Evolutionary conservation across 2,113 vertebrate genomes (phyloP), one percentile per base, ranked within the genome.

Genomic region (Carassius carassius): DNA sequence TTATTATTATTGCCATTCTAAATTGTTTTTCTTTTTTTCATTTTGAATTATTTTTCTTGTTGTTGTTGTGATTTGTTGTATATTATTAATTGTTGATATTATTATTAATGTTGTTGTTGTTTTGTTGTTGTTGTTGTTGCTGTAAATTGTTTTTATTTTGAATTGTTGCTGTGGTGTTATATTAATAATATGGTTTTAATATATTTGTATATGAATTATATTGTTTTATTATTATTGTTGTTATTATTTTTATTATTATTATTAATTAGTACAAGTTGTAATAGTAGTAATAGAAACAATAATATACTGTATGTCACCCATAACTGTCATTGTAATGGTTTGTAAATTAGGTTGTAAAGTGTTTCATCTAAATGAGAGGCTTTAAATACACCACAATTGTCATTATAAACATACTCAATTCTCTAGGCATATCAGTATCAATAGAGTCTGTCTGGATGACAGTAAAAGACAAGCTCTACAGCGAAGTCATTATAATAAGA

Each of bases 351-450:
- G 3, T 54, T 70, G 69, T 32, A 69, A 1, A 14, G 32, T 69
- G 49, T 25, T 17, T n/a, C 17, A 49, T 62, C 11, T 51, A 51
- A 17, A 65, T 77, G 58, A 37, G 44, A 65, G 16, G 73, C 44
- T 78, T 84, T 29, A 86, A 84, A 84, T 41, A 73, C 90, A 93
- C 91, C 91, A 88, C 93, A 96, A 93, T 90, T 87, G 96, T 94
- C 93, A 93, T 90, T 93, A 94, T 94, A 91, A 89, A 94, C 92
- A 91, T 94, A 92, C 94, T 93, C 91, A 92, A 90, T 92, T 90
- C 86, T 81, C 89, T 92, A 91, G 93, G 92, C 90, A 89, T 91
- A 90, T 92, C 88, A 92, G 23, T 72, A 82, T 73, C 63, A 70
- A 41, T 84, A 73, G 79, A 47, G 44, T 60, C 69, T 44, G 49